Evolutionary conservation across 2,888 invertebrate genomes (phyloP), one percentile per base, ranked within the genome.

Genomic region (Tinea pellionella): DNA sequence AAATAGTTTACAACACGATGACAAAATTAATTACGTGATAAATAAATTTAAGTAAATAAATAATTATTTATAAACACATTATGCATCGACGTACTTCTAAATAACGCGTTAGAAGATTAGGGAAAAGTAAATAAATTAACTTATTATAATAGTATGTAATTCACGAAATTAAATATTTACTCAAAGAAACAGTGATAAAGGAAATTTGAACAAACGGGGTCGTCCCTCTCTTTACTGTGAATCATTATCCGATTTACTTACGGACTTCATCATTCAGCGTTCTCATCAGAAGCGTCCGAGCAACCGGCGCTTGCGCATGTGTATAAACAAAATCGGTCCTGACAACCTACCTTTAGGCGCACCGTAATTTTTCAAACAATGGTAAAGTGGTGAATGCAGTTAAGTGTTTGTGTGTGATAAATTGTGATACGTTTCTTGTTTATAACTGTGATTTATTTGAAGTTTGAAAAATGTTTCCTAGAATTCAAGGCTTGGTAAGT

Each of bases 401-500:
- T 11, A 53, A 24, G 11, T 18, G 53, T 32, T 32, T 32, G 32
- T 32, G 55, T 57, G 15, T 57, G 57, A 1, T 57, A 24, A 2
- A 3, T 57, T 53, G 9, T 57, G 55, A 24, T 24, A 13, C 37
- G 9, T 37, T 47, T n/a, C 2, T 9, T 47, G 16, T 47, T 47
- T 47, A 16, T 77, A 70, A 68, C 64, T 61, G 68, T 72, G 73
- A 73, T 73, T 73, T 67, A 29, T 32, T 29, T 43, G 11, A 60
- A 61, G 62, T n/a, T n/a, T n/a, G n/a, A n/a, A 78, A 72, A 65
- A 87, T 87, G 86, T 85, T 87, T 73, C 86, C 86, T 47, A 79
- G 83, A 78, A 83, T 86, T 65, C 86, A 87, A 65, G 85, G 85
- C 70, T 69, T 87, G 85, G 86, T 87, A 64, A 78, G 86, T 78